phyloP scores from a whole-genome alignment of 2,888 invertebrate genomes.

The Melieria crassipennis region DNA sequence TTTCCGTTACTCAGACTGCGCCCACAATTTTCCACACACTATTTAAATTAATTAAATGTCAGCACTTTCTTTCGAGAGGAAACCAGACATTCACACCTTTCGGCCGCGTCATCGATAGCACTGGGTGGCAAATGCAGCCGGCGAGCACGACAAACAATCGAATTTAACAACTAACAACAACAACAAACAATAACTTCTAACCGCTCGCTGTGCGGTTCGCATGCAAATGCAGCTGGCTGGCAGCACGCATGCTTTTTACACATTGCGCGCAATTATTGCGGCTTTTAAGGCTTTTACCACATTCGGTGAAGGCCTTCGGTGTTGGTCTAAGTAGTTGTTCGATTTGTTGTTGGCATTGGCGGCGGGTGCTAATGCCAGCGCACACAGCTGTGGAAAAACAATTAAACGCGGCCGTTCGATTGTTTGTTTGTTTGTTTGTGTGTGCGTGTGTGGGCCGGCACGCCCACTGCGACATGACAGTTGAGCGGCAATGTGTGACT shows the following conservation, averaged over 20 bases:
- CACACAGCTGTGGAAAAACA: background rate
- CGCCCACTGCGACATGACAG: conserved; percentile 16
- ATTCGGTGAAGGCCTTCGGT: conserved; percentile 53
- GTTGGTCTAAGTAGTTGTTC: background rate
- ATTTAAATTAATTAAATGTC: background rate
- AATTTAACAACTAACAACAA: too few species aligned
- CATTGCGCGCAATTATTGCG: background rate
- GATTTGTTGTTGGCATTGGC: conserved; percentile 17
- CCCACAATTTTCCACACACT: conserved; percentile 1
- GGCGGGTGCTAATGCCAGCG: conserved; percentile 15
- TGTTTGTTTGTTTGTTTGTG: background rate
- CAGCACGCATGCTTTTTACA: background rate
- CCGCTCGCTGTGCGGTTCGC: too few species aligned
- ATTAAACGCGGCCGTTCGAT: background rate
- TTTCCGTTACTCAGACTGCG: too few species aligned
- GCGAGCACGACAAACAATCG: too few species aligned
- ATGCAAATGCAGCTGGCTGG: background rate
- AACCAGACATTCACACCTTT: background rate
- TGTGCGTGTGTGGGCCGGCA: conserved; percentile 25
- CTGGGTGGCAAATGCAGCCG: too few species aligned
- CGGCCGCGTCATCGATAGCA: too few species aligned
- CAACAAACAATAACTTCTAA: background rate
- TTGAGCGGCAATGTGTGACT: conserved; percentile 8
- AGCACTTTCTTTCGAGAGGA: background rate
- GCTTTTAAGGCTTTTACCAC: conserved; percentile 50